Percentiles rank a stretch among this genome's conserved stretches.
phyloP scores from a whole-genome alignment of 2,888 invertebrate species.

The Polia nebulosa region DNA sequence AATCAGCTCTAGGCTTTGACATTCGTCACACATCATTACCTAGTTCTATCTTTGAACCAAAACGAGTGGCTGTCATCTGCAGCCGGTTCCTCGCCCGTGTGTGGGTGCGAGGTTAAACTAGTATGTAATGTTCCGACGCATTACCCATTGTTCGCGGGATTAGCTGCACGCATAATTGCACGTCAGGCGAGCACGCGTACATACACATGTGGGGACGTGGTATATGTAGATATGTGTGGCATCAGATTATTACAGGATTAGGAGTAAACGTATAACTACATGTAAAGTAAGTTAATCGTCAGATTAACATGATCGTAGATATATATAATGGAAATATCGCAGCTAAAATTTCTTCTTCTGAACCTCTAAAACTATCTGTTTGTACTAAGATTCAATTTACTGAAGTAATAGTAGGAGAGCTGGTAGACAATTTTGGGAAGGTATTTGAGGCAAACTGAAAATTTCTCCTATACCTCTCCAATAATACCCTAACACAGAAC shows the following conservation, averaged over 20 bases:
- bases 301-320: not conserved
- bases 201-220: not conserved
- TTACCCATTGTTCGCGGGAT: constrained; percentile 65
- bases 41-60: too few relatives aligned
- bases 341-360: too few relatives aligned
- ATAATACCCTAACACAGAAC: too few relatives aligned
- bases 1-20: too few relatives aligned
- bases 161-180: constrained; percentile 44
- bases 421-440: too few relatives aligned
- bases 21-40: too few relatives aligned
- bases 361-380: too few relatives aligned
- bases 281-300: not conserved
- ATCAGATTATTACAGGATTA: not conserved
- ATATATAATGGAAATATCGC: not conserved
- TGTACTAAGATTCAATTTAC: too few relatives aligned
- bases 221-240: not conserved
- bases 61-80: too few relatives aligned
- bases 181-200: constrained; percentile 6
- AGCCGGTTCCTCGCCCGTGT: not conserved
- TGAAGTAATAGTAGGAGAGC: too few relatives aligned
- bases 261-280: not conserved
- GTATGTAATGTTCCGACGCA: constrained; percentile 54
- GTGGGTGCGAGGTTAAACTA: constrained; percentile 38
- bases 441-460: too few relatives aligned
- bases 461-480: too few relatives aligned